These are phyloP conservation scores for Acipenser transmontanus DNA, from an alignment of 2,797 vertebrate genomes.

Conservation along the genomic window DNA sequence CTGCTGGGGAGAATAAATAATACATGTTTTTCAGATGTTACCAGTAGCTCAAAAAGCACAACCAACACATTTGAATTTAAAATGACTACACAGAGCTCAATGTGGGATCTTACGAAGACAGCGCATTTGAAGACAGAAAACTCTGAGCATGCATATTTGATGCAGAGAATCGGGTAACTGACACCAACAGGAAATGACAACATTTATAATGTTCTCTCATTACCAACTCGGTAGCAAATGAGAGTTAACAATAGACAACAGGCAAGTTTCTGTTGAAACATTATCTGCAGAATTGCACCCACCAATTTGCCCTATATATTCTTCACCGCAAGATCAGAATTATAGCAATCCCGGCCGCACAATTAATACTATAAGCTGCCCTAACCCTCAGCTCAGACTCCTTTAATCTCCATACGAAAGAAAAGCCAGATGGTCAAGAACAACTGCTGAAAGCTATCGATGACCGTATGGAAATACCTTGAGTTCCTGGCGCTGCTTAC, in stretches of 20 bases:
- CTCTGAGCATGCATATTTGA: constrained; percentile 29
- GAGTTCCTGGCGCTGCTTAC: constrained; percentile 50
- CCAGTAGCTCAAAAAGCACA: too few relatives aligned
- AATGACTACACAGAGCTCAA: too few relatives aligned
- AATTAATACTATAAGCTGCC: constrained; percentile 63
- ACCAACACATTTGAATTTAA: too few relatives aligned
- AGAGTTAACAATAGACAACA: constrained; percentile 2
- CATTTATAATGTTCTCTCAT: constrained; percentile 18
- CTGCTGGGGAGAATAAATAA: too few relatives aligned
- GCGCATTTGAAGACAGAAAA: neutral
- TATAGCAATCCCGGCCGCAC: constrained; percentile 46
- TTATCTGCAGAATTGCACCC: neutral
- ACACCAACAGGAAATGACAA: constrained; percentile 34
- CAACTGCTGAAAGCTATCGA: constrained; percentile 56
- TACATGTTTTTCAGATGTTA: too few relatives aligned
- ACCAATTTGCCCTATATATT: constrained; percentile 3
- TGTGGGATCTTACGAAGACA: too few relatives aligned
- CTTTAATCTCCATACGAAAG: constrained; percentile 74
- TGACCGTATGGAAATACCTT: constrained; percentile 49
- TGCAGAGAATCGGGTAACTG: constrained; percentile 28
- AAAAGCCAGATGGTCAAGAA: constrained; percentile 72
- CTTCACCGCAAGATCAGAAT: constrained; percentile 26
- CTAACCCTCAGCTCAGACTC: constrained; percentile 67
- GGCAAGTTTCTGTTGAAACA: neutral
- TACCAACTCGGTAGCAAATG: neutral